phyloP scores from a whole-genome alignment of 35 echinoderm and acorn worm genomes.

The Patiria miniata region DNA sequence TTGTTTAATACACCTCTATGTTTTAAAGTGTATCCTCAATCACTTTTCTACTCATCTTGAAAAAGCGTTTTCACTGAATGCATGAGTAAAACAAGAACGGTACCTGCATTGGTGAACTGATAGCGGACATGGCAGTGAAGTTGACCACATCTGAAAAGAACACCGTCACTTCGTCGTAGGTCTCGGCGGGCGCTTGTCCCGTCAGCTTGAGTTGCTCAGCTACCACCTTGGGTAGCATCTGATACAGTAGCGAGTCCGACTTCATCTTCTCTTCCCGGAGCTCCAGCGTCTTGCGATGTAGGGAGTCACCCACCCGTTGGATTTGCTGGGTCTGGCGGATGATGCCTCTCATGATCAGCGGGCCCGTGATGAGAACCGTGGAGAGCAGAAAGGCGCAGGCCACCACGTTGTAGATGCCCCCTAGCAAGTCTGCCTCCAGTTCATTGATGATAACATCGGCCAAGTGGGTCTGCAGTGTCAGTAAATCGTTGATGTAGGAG shows the following conservation, averaged over 20 bases:
- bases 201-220: constrained; percentile 43
- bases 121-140: constrained; percentile 64
- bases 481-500: constrained; percentile 41
- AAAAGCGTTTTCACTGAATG: no score
- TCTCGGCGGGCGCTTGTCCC: constrained; percentile 41
- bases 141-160: constrained; percentile 75
- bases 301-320: constrained; percentile 17
- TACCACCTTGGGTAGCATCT: constrained; percentile 62
- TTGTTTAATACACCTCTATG: no score
- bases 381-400: constrained; percentile 5
- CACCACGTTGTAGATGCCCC: constrained; percentile 11
- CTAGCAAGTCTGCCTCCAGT: constrained; percentile 4
- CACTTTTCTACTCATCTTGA: no score
- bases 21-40: no score
- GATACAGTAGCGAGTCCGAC: constrained; percentile 55
- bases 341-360: constrained; percentile 45
- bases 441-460: constrained; percentile 34
- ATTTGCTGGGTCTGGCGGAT: constrained; percentile 42
- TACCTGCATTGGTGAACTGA: constrained; percentile 57
- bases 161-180: constrained; percentile 65
- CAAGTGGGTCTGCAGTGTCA: constrained; percentile 36
- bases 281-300: constrained; percentile 41
- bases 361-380: constrained; percentile 23
- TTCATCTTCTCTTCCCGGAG: constrained; percentile 42
- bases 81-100: not conserved